These are phyloP conservation scores for Cotesia congregata DNA, from an alignment of 2,888 invertebrate genomes.

Conservation along the genomic window DNA sequence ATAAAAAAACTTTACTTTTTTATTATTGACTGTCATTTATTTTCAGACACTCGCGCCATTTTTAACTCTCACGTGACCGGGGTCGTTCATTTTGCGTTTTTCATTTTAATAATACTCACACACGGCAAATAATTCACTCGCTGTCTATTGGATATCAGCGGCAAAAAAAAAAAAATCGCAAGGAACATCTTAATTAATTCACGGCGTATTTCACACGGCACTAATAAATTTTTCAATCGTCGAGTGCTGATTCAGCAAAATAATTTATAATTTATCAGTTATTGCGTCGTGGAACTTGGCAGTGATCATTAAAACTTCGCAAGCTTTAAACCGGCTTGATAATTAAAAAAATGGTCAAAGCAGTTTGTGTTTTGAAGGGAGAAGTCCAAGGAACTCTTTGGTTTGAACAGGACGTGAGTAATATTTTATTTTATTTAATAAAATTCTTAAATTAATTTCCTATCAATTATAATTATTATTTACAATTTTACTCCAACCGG, in stretches of 20 bases:
- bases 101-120: too few relatives aligned
- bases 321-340: slow-evolving; percentile 17
- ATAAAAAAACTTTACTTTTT: too few relatives aligned
- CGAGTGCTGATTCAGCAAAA: slow-evolving; percentile 50
- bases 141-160: not conserved
- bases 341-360: slow-evolving; percentile 74
- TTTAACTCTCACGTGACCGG: too few relatives aligned
- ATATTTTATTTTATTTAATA: slow-evolving; percentile 8
- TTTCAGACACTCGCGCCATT: too few relatives aligned
- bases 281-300: slow-evolving; percentile 12
- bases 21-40: too few relatives aligned
- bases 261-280: slow-evolving; percentile 30
- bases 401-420: slow-evolving; percentile 83
- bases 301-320: slow-evolving; percentile 36
- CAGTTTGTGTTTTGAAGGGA: slow-evolving; percentile 89
- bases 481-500: too few relatives aligned
- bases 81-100: too few relatives aligned
- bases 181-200: slow-evolving; percentile 7
- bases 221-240: slow-evolving; percentile 29
- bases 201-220: slow-evolving; percentile 46
- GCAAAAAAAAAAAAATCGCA: not conserved
- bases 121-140: not conserved
- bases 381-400: slow-evolving; percentile 87
- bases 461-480: not conserved
- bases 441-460: too few relatives aligned